Evolutionary conservation across 2,888 invertebrate genomes (phyloP).

Genomic region (Calameuta pallipes): DNA sequence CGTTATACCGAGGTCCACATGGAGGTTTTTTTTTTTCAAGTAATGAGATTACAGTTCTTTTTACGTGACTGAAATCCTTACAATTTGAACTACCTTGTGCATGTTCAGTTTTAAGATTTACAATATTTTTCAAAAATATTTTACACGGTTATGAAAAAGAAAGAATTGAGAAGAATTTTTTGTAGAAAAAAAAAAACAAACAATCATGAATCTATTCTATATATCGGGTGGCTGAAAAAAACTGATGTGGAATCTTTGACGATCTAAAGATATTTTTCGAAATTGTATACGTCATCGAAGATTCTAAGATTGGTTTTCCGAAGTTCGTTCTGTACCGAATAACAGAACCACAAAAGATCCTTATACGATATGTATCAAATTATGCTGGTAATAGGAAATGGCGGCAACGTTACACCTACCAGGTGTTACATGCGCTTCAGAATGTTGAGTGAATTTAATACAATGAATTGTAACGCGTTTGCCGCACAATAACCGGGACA

Average conservation of each 20-base stretch:
- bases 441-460: slow-evolving; percentile 44
- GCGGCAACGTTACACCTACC: slow-evolving; percentile 66
- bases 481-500: slow-evolving; percentile 52
- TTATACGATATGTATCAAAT: slow-evolving; percentile 64
- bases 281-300: neutral
- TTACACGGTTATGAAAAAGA: neutral
- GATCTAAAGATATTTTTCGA: neutral
- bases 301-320: neutral
- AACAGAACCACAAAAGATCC: slow-evolving; percentile 26
- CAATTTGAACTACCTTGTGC: slow-evolving; percentile 10
- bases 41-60: slow-evolving; percentile 55
- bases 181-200: neutral
- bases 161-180: neutral
- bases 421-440: slow-evolving; percentile 55
- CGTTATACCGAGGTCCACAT: slow-evolving; percentile 42
- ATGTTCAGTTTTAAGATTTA: neutral
- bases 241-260: neutral
- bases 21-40: slow-evolving; percentile 39
- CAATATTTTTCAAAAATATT: neutral
- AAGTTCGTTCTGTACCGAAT: neutral
- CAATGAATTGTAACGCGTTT: slow-evolving; percentile 59
- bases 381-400: slow-evolving; percentile 64
- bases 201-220: neutral
- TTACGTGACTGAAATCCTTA: slow-evolving; percentile 60
- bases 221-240: neutral